Evolutionary conservation across 2,797 vertebrate genomes (phyloP).

Genomic region (Liasis olivaceus): DNA sequence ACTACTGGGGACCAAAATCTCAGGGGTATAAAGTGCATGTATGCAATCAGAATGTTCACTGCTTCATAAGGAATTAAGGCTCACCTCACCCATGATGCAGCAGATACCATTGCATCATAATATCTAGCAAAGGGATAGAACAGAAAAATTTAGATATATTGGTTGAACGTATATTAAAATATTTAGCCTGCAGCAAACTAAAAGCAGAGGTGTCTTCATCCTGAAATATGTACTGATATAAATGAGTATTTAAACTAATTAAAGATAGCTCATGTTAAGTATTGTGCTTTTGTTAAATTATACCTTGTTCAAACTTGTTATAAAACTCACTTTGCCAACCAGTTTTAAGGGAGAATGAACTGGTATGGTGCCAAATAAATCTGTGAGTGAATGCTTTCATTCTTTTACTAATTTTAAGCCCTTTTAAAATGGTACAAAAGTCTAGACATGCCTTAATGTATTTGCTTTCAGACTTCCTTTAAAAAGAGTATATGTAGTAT

Average conservation of each 20-base stretch:
- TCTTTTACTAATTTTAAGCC: constrained; percentile 19
- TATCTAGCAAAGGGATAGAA: not conserved
- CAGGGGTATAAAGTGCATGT: not conserved
- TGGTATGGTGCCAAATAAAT: not conserved
- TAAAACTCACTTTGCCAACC: not conserved
- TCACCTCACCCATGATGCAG: not conserved
- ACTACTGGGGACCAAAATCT: not conserved
- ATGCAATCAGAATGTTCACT: not conserved
- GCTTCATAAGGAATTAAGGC: not conserved
- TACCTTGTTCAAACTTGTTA: constrained; percentile 11
- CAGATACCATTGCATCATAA: not conserved
- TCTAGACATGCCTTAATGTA: constrained; percentile 16
- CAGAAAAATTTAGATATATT: not conserved
- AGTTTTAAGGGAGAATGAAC: not conserved
- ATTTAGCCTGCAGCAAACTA: not conserved
- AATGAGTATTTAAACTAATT: not conserved
- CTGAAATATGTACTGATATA: not conserved
- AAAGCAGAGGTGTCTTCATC: not conserved
- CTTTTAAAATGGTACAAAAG: constrained; percentile 22
- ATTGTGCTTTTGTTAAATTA: constrained; percentile 4
- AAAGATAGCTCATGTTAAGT: not conserved
- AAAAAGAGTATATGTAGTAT: not conserved
- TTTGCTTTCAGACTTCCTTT: not conserved
- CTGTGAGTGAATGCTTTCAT: constrained; percentile 3
- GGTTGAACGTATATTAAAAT: not conserved